Evolutionary conservation across 2,113 vertebrate species (phyloP), one percentile per base, ranked within the genome.

Genomic region (Mesoclemmys tuberculata): DNA sequence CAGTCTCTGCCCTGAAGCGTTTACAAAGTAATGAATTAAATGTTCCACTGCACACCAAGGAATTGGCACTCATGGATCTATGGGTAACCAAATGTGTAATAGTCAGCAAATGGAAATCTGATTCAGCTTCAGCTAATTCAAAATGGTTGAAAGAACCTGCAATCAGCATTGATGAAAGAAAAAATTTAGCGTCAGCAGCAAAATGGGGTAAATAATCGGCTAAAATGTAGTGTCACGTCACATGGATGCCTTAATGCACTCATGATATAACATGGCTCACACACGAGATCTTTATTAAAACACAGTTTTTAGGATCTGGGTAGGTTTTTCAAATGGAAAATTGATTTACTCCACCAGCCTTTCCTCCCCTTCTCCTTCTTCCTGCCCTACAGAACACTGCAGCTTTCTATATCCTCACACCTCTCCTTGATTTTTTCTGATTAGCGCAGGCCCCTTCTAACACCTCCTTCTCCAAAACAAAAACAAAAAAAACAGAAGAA

Each of bases 1-100:
- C 31, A 27, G 55, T 21, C 21, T 27, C 80, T 2, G 35, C 81
- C 81, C 51, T 16, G 18, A 56, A 2, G 1, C 19, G 49, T 1
- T 78, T 35, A 0, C 19, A 88, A 35, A 11, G 4, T 19, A 46
- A 82, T 41, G 41, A 8, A 0, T 0, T 8, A 8, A 58, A 5
- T 38, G 13, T 85, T 22, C 44, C 58, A 2, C 27, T 77, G 49
- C 88, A 82, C 3, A 8, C 16, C 55, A 80, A 3, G 48, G 49
- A 92, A 90, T 6, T 41, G 5, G 1, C 0, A 18, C 18, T 12
- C 0, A 29, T 10, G 46, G 3, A 46, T 38, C 29, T 56, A 11
- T 1, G 6, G 51, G 51, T 0, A 14, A 27, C 54, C 74, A 80
- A 44, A 29, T 56, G 0, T 54, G 8, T 68, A 68, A n/a, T 71